These are phyloP conservation scores for Pomatostomus ruficeps DNA, from an alignment of 2,113 vertebrate species.

Conservation along the genomic window DNA sequence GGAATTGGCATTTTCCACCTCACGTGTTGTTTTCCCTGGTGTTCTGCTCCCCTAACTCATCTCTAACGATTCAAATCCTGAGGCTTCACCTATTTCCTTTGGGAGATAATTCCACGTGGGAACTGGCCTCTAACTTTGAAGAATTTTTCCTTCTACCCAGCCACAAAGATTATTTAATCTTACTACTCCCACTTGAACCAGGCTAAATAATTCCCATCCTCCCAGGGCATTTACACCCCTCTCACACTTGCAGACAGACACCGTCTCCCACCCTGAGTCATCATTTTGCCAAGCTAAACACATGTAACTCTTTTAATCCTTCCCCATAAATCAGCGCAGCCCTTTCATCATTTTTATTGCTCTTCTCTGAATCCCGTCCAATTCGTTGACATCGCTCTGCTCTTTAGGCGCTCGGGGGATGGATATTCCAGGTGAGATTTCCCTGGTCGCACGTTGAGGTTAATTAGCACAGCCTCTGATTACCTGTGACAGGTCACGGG, in stretches of 20 bases:
- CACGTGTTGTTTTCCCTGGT: rapidly evolving
- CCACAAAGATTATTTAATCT: slow-evolving; percentile 14
- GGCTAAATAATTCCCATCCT: neutral
- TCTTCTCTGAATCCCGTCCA: slow-evolving; percentile 10
- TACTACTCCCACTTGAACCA: neutral
- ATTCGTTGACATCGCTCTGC: slow-evolving; percentile 51
- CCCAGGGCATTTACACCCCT: neutral
- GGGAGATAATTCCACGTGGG: neutral
- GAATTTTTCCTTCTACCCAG: neutral
- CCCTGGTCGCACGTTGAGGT: neutral
- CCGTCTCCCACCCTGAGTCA: slow-evolving; percentile 20
- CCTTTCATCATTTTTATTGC: slow-evolving; percentile 61
- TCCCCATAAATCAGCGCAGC: slow-evolving; percentile 58
- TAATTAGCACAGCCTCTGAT: neutral
- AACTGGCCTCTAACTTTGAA: neutral
- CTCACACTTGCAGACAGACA: slow-evolving; percentile 3
- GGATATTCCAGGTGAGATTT: slow-evolving; percentile 13
- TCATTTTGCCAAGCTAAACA: slow-evolving; percentile 65
- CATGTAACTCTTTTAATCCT: slow-evolving; percentile 53
- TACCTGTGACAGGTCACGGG: neutral
- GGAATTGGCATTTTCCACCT: neutral
- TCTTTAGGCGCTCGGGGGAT: neutral
- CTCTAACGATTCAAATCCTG: neutral
- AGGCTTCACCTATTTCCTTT: neutral
- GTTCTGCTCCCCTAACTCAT: neutral